Evolutionary conservation across 2,797 vertebrate genomes (phyloP), one percentile per base, ranked within the genome.

Genomic region (Microhierax caerulescens): DNA sequence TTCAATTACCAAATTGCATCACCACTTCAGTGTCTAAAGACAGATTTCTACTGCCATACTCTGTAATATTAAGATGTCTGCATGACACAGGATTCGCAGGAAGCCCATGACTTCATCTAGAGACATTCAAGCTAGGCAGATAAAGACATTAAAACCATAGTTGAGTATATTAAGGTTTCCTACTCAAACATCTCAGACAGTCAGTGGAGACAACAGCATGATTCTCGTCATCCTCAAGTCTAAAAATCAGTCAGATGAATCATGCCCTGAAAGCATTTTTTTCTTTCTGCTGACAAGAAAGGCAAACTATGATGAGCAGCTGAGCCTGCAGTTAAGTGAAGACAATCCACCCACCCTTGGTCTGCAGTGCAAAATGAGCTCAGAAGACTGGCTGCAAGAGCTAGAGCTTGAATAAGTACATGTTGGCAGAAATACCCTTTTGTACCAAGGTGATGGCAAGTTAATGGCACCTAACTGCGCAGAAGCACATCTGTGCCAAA

Each of bases 331-430:
- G 64, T 11, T 27, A 30, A 24, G 60, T 3, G 41, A 61, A 78
- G 50, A 47, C 7, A 72, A 56, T 1, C 16, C 7, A 15, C 6
- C 30, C 48, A 36, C 10, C 14, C 30, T 37, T 7, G 45, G 43
- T 12, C 60, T 67, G 56, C 32, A 47, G 50, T 0, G 0, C 47
- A 14, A 22, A 64, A 27, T 0, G 0, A 2, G 3, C 59, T 64
- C 41, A 36, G 32, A 25, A 72, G 34, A 47, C 13, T 12, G 25
- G 28, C 67, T 82, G 57, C 43, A 67, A 64, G n/a, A 78, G 65
- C 48, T 80, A 32, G 39, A n/a, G 50, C 1, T 27, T 22, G 34
- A 77, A 1, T 34, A 47, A 65, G 28, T 32, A 41, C 61, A 5
- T 2, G 20, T 3, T 48, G 45, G 13, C 77, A 84, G 25, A 64